Base-by-base conservation (phyloP, 2,113 vertebrate species). In the Psophia crepitans region DNA sequence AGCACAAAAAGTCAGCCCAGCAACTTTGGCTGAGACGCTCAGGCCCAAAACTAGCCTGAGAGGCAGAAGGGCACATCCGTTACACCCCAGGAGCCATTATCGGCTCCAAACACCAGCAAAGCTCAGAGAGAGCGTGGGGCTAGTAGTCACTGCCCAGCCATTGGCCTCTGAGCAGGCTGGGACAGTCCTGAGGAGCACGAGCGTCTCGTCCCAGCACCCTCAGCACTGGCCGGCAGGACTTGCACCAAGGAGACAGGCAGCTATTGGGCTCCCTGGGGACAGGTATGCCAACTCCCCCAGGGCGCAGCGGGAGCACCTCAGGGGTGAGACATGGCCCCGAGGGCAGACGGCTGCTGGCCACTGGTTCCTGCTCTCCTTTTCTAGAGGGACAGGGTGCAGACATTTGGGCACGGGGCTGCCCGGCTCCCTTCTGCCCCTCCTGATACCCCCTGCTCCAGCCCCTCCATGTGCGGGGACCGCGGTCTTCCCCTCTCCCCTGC, bases 381-480 rank as follows among this genome's bases (percentile, higher is more conserved):
- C 44, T n/a, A 20, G 46, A 3, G 46, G 68, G 73, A 58, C 37
- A 35, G 46, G 56, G 60, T 1, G 2, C 56, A 35, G 54, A 7
- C 13, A 33, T 8, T 1, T 3, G 66, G 80, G 33, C 68, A 53
- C 0, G 5, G 73, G 73, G 64, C 81, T 87, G 37, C 61, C 53
- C 16, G 5, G 37, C 78, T 6, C 70, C 44, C 5, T 77, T 74
- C 73, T 68, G 73, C 19, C 63, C 66, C 57, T 63, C 43, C 57
- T 35, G 61, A 43, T 63, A 73, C 37, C 18, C 48, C 43, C 54
- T 20, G 51, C 51, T 84, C n/a, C 33, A n/a, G 37, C 37, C 43
- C 21, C 33, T 56, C 44, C 2, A 0, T 5, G 16, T 2, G 3
- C 18, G 11, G 41, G 37, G 68, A 48, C 43, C 2, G 2, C 1